Conservation (phyloP, 1,140 invertebrate genomes). For the Hirudo medicinalis region DNA sequence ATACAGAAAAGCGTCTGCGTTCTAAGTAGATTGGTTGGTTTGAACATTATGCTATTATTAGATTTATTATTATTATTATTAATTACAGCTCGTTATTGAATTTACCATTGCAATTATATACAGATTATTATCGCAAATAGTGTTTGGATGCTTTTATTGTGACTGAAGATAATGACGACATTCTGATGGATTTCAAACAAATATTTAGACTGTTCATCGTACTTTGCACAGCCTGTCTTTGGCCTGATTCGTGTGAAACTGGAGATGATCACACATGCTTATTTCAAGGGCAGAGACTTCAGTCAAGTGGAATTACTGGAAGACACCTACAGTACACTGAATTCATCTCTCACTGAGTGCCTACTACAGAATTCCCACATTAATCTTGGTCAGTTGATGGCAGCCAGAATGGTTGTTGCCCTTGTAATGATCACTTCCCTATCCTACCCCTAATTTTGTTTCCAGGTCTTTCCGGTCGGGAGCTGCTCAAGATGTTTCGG, state of each 20-base stretch:
- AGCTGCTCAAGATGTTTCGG: conserved; percentile 69
- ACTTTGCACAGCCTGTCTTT: conserved; percentile 36
- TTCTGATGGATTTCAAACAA: too few species aligned
- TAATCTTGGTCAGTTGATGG: conserved; percentile 53
- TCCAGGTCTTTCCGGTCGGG: conserved; percentile 60
- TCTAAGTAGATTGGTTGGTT: conserved; percentile 55
- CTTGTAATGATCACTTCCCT: neutral
- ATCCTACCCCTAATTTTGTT: conserved; percentile 30
- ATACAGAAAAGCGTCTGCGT: conserved; percentile 88
- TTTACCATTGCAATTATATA: too few species aligned
- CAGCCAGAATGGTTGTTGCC: neutral
- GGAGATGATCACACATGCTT: conserved; percentile 85
- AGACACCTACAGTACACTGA: conserved; percentile 83
- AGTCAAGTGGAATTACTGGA: conserved; percentile 64
- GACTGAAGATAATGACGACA: too few species aligned
- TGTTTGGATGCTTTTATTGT: too few species aligned
- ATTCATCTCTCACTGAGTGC: conserved; percentile 60
- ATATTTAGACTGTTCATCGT: neutral
- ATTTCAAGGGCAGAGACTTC: conserved; percentile 68
- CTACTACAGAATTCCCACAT: conserved; percentile 56
- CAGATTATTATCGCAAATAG: neutral
- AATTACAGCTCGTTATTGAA: too few species aligned
- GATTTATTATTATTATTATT: conserved; percentile 15
- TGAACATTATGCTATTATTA: conserved; percentile 60
- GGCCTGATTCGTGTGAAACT: conserved; percentile 58